Conservation (phyloP, 2,113 vertebrate species). For the Catharus fuscescens region DNA sequence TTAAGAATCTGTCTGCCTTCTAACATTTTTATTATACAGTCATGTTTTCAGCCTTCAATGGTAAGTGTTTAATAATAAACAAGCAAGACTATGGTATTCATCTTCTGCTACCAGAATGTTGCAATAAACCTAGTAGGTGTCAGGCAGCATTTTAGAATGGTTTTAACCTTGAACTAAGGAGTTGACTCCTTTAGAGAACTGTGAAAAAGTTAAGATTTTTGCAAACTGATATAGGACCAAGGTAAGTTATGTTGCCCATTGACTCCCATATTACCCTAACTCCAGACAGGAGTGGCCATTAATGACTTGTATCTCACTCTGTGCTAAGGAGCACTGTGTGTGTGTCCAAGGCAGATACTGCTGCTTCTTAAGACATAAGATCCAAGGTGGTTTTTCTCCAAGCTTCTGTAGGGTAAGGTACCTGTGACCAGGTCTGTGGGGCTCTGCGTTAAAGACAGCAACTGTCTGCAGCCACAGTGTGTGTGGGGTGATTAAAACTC, state of each 20-base stretch:
- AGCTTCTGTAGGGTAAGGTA: background rate
- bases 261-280: background rate
- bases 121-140: background rate
- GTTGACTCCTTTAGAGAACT: background rate
- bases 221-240: background rate
- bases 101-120: background rate
- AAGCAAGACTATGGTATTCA: background rate
- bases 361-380: background rate
- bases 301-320: background rate
- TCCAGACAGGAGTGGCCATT: background rate
- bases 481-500: background rate
- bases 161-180: background rate
- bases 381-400: background rate
- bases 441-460: background rate
- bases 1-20: background rate
- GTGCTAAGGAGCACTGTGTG: background rate
- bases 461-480: background rate
- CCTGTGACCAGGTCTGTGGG: accelerated
- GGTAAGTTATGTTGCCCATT: background rate
- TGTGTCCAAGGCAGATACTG: background rate
- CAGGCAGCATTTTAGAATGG: background rate
- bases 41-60: background rate
- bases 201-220: background rate
- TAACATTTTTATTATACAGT: background rate
- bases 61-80: background rate